Evolutionary conservation across 2,113 vertebrate species (phyloP).

Genomic region (Epinephelus fuscoguttatus): DNA sequence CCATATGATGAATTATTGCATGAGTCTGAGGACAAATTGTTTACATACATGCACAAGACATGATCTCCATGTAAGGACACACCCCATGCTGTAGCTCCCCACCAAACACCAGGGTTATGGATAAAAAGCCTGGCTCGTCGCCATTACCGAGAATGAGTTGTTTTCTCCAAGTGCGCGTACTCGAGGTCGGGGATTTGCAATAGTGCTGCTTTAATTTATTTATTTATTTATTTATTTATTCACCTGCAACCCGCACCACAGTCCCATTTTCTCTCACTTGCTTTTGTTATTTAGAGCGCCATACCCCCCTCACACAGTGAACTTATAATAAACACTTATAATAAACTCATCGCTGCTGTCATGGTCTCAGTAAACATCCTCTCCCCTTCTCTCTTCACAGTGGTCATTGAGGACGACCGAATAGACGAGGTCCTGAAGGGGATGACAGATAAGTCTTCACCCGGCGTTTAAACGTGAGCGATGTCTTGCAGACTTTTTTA

Average conservation of each 20-base stretch:
- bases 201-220: background rate
- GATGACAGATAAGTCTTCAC: conserved; percentile 97
- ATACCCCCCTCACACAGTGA: background rate
- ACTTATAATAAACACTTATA: background rate
- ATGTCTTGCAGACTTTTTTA: conserved; percentile 88
- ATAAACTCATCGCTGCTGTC: background rate
- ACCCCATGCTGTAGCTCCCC: conserved; percentile 37
- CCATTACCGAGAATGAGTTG: conserved; percentile 33
- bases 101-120: conserved; percentile 11
- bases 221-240: conserved; percentile 22
- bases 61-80: conserved; percentile 45
- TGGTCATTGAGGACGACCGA: conserved; percentile 99
- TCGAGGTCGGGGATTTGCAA: conserved; percentile 30
- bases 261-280: background rate
- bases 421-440: conserved; percentile 99
- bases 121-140: conserved; percentile 15
- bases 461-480: conserved; percentile 91
- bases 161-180: conserved; percentile 42
- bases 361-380: conserved; percentile 24
- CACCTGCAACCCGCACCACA: conserved; percentile 24
- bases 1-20: no score
- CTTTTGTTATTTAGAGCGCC: conserved; percentile 19
- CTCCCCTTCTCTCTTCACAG: conserved; percentile 78
- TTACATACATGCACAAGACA: conserved; percentile 50
- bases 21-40: conserved; percentile 17